phyloP scores from a whole-genome alignment of 2,113 vertebrate genomes.

The Promerops cafer region DNA sequence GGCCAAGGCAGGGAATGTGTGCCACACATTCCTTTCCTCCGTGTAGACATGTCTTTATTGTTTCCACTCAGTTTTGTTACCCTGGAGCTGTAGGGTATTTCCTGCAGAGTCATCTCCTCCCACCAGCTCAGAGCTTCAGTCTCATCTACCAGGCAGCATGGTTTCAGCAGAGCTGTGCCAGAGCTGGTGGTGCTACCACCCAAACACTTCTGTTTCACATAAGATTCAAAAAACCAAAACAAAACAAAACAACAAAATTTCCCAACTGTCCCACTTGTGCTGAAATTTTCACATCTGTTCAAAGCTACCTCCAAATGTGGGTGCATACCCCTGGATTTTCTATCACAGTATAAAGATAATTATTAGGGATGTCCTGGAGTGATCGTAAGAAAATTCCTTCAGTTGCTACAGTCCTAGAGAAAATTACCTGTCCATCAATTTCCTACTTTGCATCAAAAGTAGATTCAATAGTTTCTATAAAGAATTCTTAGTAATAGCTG shows the following conservation, averaged over 20 bases:
- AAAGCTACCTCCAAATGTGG: neutral
- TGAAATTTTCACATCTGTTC: neutral
- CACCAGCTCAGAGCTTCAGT: neutral
- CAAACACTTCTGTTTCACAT: neutral
- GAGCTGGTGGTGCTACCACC: neutral
- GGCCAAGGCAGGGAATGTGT: neutral
- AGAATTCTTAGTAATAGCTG: neutral
- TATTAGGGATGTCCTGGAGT: neutral
- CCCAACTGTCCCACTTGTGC: accelerated
- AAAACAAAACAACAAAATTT: neutral
- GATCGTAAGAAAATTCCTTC: neutral
- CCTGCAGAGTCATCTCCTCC: conserved; percentile 28
- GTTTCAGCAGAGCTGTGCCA: neutral
- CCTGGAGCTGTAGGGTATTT: conserved; percentile 32
- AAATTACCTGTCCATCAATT: neutral
- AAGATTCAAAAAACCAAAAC: neutral
- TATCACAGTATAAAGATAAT: neutral
- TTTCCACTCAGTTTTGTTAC: conserved; percentile 20
- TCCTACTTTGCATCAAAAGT: neutral
- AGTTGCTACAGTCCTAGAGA: neutral
- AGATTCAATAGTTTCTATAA: neutral
- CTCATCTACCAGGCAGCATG: neutral
- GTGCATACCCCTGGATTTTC: neutral
- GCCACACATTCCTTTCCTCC: neutral
- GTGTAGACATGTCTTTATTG: neutral